Evolutionary conservation across 2,888 invertebrate species (phyloP).

Genomic region (Agapetus fuscipes): DNA sequence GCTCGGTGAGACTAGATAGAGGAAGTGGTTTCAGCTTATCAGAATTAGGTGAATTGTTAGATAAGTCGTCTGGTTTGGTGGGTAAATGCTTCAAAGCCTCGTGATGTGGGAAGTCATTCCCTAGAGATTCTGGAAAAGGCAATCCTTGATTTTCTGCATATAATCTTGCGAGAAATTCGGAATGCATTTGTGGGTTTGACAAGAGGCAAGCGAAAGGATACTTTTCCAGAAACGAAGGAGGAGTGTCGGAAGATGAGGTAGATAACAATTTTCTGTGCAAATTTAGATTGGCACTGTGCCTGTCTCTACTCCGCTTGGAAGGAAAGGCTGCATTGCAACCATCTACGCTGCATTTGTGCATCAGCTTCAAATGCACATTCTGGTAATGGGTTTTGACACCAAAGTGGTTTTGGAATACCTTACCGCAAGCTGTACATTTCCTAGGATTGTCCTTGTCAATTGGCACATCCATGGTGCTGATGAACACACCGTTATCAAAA

Average conservation of each 20-base stretch:
- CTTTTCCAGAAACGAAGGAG: conserved; percentile 32
- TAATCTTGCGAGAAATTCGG: conserved; percentile 67
- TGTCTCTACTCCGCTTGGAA: conserved; percentile 83
- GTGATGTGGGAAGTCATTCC: conserved; percentile 19
- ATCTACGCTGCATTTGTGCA: conserved; percentile 91
- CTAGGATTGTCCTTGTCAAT: conserved; percentile 87
- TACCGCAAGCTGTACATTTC: conserved; percentile 85
- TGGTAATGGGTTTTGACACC: conserved; percentile 92
- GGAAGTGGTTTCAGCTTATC: not conserved
- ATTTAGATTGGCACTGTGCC: conserved; percentile 86
- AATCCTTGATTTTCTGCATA: conserved; percentile 61
- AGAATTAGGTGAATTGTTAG: not conserved
- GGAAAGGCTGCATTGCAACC: conserved; percentile 94
- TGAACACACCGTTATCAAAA: conserved; percentile 64
- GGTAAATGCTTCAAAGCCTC: conserved; percentile 42
- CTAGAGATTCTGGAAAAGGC: conserved; percentile 44
- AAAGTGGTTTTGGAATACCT: conserved; percentile 88
- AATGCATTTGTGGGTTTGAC: conserved; percentile 58
- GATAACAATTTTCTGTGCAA: conserved; percentile 83
- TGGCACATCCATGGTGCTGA: conserved; percentile 71
- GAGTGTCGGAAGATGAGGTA: conserved; percentile 51
- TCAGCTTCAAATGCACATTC: conserved; percentile 88
- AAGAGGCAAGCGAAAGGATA: conserved; percentile 40
- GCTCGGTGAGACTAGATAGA: conserved; percentile 14
- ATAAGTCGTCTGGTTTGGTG: conserved; percentile 14